Evolutionary conservation across 1,140 invertebrate species (phyloP), one percentile per base, ranked within the genome.

Genomic region (Trichogramma pretiosum): DNA sequence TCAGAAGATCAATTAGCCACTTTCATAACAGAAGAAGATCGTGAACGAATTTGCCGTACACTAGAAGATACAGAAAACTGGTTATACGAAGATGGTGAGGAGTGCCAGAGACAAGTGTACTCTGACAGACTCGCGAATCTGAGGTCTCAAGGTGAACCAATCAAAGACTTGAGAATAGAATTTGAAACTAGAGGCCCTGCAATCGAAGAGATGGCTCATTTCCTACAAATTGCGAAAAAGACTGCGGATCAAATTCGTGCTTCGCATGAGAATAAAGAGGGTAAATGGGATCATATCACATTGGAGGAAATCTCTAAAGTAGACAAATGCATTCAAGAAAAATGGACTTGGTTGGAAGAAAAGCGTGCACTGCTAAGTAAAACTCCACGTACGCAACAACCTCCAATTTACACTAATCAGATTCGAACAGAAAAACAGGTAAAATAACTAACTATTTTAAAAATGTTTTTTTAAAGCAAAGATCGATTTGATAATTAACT

Each of bases 71-170:
- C 91, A 52, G 94, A 98, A 73, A 84, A 87, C 61, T 99, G 96
- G 96, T 71, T 99, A 0, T 99, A 99, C 62, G 89, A 91, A 50
- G 83, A 85, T 46, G 94, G 95, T 1, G 92, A 95, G 67, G 89
- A 98, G 59, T 89, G 92, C 62, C 81, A 84, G 36, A 84, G 88
- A 74, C 84, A 89, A 59, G 78, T 89, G 44, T 90, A 90, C 56
- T 65, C 77, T 10, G 79, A 87, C 42, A 78, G 77, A 60, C 61
- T 89, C 21, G 59, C 71, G 19, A 62, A 71, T 21, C 66, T 90
- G 14, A 83, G 81, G 68, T 73, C 73, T 46, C 74, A 82, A 68
- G 90, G 90, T 22, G 87, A 93, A 59, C 89, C 90, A 8, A 87
- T 96, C 26, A 85, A 88, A 58, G 77, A 81, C 40, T 76, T 90